Percentiles rank a stretch among this genome's conserved stretches.
These are phyloP conservation scores for Ectemnius continuus DNA, from an alignment of 2,888 invertebrate species.

Conservation along the genomic window DNA sequence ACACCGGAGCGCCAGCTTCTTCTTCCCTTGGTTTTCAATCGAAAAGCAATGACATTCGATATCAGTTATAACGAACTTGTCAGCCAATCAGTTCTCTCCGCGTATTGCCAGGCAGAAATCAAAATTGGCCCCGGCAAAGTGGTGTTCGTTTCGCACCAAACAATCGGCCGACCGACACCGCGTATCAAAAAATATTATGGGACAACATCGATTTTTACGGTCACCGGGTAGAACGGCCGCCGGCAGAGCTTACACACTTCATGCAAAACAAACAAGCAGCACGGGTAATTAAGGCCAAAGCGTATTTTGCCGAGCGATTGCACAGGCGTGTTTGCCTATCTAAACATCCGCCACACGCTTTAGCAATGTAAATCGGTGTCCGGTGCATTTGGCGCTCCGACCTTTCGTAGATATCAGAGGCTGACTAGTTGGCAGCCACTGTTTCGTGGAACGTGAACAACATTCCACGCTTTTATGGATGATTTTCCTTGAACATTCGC, in stretches of 20 bases:
- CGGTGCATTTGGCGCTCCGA: not conserved
- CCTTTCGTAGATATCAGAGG: not conserved
- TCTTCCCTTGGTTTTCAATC: constrained; percentile 12
- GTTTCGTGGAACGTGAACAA: not conserved
- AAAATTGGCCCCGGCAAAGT: not conserved
- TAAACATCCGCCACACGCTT: constrained; percentile 2
- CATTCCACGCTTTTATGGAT: not conserved
- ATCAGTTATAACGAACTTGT: constrained; percentile 4
- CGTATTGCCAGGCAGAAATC: not conserved
- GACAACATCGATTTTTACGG: not conserved
- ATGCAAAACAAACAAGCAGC: not conserved
- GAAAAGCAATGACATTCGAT: constrained; percentile 3
- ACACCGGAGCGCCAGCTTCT: not conserved
- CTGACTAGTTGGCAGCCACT: not conserved
- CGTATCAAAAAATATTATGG: constrained; percentile 2
- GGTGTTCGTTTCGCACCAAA: not conserved
- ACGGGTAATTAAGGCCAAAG: constrained; percentile 4
- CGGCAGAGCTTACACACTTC: not conserved
- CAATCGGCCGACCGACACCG: not conserved
- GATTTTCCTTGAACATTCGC: constrained; percentile 5
- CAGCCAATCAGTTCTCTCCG: not conserved
- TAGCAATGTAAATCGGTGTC: constrained; percentile 14
- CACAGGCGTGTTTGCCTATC: constrained; percentile 4
- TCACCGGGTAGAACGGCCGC: no score
- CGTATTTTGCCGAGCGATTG: not conserved